A percentile compares a stretch with the other conserved stretches of the same genome.
phyloP scores from a whole-genome alignment of 2,113 vertebrate species.

The Nymphicus hollandicus region DNA sequence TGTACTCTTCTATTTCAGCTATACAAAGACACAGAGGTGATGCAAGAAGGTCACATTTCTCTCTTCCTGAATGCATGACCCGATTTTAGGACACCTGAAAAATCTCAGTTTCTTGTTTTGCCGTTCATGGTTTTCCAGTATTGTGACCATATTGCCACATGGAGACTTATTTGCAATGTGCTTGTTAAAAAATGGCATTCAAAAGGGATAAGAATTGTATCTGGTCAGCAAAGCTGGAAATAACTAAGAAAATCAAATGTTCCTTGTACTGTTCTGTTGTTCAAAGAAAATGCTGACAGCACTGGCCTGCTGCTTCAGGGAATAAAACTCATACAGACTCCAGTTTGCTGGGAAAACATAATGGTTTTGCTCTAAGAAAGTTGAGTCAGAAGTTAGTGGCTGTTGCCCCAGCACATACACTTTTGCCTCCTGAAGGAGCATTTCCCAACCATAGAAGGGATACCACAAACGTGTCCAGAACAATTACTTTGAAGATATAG shows the following conservation, averaged over 20 bases:
- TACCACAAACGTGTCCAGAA: neutral
- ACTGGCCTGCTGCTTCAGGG: neutral
- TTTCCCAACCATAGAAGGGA: neutral
- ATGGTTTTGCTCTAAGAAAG: neutral
- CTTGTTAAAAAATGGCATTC: neutral
- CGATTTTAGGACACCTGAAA: neutral
- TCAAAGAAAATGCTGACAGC: neutral
- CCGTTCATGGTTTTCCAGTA: neutral
- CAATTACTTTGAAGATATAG: neutral
- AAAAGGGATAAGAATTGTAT: neutral
- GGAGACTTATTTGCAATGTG: neutral
- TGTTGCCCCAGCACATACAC: neutral
- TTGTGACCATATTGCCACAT: neutral
- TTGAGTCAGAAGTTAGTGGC: neutral
- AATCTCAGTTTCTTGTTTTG: neutral
- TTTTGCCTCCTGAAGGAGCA: neutral
- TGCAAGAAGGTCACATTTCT: neutral
- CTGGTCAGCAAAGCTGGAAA: neutral
- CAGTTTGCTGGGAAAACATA: neutral
- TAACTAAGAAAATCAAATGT: neutral
- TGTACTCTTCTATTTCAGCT: neutral
- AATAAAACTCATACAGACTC: neutral
- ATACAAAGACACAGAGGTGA: neutral
- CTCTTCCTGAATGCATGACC: neutral
- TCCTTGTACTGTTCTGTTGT: neutral